Evolutionary conservation across 2,113 vertebrate genomes (phyloP), one percentile per base, ranked within the genome.

Genomic region (Murina feae): DNA sequence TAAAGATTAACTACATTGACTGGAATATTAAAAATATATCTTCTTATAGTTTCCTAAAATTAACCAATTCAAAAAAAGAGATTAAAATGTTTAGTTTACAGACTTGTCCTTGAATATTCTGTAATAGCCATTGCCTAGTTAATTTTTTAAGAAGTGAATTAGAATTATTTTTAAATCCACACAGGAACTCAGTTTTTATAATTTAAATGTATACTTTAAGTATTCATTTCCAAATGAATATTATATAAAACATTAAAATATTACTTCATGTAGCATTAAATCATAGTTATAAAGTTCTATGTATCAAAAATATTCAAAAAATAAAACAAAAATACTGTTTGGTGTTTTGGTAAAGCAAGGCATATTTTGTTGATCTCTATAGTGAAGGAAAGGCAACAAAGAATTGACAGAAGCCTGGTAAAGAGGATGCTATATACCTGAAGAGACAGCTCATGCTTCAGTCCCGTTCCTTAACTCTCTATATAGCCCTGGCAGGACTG

Each of bases 1-100:
- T 63, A 74, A 58, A 83, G 78, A 58, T 82, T 49, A 90, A 39
- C 28, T 58, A 66, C 14, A 79, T 44, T 39, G n/a, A 79, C 7
- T 9, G 72, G 39, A 44, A 78, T 78, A 18, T 65, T 37, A 44
- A 25, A 94, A 72, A 66, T 32, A 66, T 37, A 58, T 72, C 47
- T 80, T 75, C 53, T 69, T 85, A 63, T 3, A 53, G 7, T 72
- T 92, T 93, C 30, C 76, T 90, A 87, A 90, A 93, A 90, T 75
- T 76, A 80, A n/a, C 28, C 28, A 87, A 81, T 76, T 88, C 20
- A 55, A 88, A 90, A 90, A 91, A 90, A 39, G 23, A 90, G 35
- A 28, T 88, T 91, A 75, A 88, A 94, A n/a, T 68, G 11, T 66
- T 86, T 86, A 65, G 32, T 92, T 89, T n/a, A 86, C 53, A 90